Percentiles rank a stretch among this genome's conserved stretches.
phyloP scores from a whole-genome alignment of 2,888 invertebrate species.

The Eupithecia insigniata region DNA sequence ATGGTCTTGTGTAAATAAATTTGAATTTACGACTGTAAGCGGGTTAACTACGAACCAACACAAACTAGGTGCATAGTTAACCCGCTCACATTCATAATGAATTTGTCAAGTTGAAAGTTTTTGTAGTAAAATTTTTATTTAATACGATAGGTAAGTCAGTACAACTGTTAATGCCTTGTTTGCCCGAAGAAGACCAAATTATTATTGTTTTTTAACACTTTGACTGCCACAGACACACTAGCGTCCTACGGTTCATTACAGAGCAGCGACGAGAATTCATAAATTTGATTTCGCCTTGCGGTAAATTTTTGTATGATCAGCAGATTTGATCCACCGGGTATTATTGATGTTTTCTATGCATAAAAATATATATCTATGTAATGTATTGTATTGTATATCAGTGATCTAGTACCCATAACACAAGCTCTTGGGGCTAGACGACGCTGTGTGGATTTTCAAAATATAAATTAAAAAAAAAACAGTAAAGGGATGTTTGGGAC shows the following conservation, averaged over 20 bases:
- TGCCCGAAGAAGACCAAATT: too few species aligned
- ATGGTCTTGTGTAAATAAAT: too few species aligned
- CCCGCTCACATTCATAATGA: too few species aligned
- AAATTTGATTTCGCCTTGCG: not conserved
- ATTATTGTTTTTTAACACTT: not conserved
- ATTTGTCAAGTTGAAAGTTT: too few species aligned
- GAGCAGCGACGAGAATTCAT: not conserved
- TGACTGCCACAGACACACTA: not conserved
- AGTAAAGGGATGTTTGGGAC: not conserved
- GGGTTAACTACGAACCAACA: too few species aligned
- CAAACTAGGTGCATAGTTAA: too few species aligned
- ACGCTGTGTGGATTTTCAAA: not conserved
- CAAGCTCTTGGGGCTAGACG: not conserved
- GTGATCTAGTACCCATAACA: not conserved
- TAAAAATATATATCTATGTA: not conserved
- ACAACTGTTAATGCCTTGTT: too few species aligned
- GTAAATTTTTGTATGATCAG: too few species aligned
- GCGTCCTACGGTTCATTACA: not conserved
- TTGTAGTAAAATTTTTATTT: too few species aligned
- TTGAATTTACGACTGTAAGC: too few species aligned
- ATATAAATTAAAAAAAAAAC: too few species aligned
- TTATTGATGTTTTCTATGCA: not conserved
- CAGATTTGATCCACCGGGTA: not conserved
- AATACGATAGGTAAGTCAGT: too few species aligned
- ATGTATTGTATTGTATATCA: not conserved